These are phyloP conservation scores for Oxytorus armatus DNA, from an alignment of 2,888 invertebrate genomes.

Conservation along the genomic window DNA sequence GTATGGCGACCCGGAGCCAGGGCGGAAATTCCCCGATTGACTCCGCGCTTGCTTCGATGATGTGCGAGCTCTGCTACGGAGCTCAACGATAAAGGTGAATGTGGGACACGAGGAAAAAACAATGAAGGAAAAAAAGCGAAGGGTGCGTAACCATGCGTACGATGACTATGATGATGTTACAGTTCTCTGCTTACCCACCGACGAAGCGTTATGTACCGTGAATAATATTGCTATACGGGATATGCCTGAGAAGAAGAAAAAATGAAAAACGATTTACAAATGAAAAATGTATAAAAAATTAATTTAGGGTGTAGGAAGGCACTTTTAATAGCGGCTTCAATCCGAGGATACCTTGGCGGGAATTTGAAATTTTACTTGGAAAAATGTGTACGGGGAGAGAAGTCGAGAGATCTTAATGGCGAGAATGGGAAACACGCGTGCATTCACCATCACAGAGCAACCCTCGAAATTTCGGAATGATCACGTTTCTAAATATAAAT, in stretches of 20 bases:
- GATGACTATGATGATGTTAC: conserved; percentile 3
- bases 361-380: too few relatives aligned
- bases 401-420: background rate
- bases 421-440: background rate
- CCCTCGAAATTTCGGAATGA: conserved; percentile 43
- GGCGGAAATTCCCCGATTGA: conserved; percentile 67
- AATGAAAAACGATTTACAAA: background rate
- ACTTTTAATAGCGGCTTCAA: too few relatives aligned
- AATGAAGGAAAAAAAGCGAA: conserved; percentile 26
- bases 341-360: too few relatives aligned
- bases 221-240: conserved; percentile 33
- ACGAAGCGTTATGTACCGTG: conserved; percentile 16
- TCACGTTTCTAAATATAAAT: conserved; percentile 63
- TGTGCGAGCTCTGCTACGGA: conserved; percentile 28
- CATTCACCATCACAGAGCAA: conserved; percentile 23
- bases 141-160: conserved; percentile 66
- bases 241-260: background rate
- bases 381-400: too few relatives aligned
- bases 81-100: conserved; percentile 31
- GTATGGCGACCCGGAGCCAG: conserved; percentile 41
- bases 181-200: background rate
- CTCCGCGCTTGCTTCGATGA: conserved; percentile 32
- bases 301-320: too few relatives aligned
- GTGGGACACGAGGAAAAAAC: conserved; percentile 55
- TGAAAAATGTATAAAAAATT: background rate